These are phyloP conservation scores for Nerophis lumbriciformis DNA, from an alignment of 2,113 vertebrate species.

Conservation along the genomic window DNA sequence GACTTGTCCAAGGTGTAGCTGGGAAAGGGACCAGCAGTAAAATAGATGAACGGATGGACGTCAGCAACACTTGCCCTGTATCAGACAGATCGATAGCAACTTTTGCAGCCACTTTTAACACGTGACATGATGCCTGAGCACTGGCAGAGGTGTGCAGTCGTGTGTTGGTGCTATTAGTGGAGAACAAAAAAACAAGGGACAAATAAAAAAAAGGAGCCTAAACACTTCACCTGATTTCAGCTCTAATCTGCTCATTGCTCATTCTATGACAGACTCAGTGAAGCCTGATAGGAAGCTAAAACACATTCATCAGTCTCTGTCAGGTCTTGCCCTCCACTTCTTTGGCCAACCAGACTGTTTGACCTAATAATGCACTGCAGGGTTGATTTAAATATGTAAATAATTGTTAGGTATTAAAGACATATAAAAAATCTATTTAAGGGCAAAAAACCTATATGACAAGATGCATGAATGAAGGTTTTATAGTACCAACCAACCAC, in stretches of 20 bases:
- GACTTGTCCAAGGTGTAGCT: too few species aligned
- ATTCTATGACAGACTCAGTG: slow-evolving; percentile 85
- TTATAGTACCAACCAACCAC: neutral
- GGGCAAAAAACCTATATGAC: neutral
- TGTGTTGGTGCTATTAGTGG: too few species aligned
- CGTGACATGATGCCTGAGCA: too few species aligned
- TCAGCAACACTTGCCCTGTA: too few species aligned
- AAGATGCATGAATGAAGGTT: neutral
- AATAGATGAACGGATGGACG: too few species aligned
- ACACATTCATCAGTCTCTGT: slow-evolving; percentile 95
- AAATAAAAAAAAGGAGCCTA: slow-evolving; percentile 19
- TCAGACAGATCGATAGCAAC: too few species aligned
- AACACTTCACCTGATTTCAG: slow-evolving; percentile 84
- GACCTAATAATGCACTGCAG: slow-evolving; percentile 31
- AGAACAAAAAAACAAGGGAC: neutral
- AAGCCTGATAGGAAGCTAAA: slow-evolving; percentile 83
- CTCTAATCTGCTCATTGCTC: slow-evolving; percentile 84
- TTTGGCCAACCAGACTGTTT: slow-evolving; percentile 61
- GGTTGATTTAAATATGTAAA: neutral
- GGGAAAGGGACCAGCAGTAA: too few species aligned
- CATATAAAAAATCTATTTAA: neutral
- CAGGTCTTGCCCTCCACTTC: slow-evolving; percentile 74
- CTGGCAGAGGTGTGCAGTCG: too few species aligned
- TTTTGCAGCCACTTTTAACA: too few species aligned
- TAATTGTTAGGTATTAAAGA: neutral